Conservation (phyloP, 2,797 vertebrate species). For the Netta rufina region DNA sequence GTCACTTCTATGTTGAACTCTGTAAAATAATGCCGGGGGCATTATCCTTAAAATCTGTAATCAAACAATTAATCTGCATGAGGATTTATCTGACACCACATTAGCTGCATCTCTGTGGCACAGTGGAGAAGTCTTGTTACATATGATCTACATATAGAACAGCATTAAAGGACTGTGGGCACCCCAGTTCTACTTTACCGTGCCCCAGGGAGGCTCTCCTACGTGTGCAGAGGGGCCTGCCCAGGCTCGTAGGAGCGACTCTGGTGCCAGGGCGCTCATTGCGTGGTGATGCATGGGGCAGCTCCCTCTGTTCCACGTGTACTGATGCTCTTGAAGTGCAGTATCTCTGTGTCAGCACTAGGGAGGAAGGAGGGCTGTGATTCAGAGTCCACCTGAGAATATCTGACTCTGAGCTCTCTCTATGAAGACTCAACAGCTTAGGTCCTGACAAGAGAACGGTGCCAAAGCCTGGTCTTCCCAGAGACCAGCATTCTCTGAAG, state of each 20-base stretch:
- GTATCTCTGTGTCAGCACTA: not conserved
- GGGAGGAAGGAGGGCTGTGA: not conserved
- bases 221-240: fast-evolving
- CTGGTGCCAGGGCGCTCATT: too few relatives aligned
- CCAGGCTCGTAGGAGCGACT: not conserved
- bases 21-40: not conserved
- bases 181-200: fast-evolving
- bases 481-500: not conserved
- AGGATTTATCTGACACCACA: not conserved
- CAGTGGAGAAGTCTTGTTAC: not conserved
- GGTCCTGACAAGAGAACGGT: not conserved
- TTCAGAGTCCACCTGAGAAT: not conserved
- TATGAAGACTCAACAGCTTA: not conserved
- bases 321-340: too few relatives aligned
- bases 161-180: not conserved
- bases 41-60: fast-evolving
- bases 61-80: fast-evolving
- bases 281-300: fast-evolving
- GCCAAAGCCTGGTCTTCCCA: not conserved
- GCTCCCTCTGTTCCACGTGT: not conserved
- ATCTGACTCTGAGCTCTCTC: not conserved
- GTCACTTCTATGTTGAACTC: not conserved
- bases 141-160: fast-evolving
- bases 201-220: not conserved
- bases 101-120: fast-evolving